Conservation (phyloP, 2,888 invertebrate genomes). For the Rhamphomyia laevipes region DNA sequence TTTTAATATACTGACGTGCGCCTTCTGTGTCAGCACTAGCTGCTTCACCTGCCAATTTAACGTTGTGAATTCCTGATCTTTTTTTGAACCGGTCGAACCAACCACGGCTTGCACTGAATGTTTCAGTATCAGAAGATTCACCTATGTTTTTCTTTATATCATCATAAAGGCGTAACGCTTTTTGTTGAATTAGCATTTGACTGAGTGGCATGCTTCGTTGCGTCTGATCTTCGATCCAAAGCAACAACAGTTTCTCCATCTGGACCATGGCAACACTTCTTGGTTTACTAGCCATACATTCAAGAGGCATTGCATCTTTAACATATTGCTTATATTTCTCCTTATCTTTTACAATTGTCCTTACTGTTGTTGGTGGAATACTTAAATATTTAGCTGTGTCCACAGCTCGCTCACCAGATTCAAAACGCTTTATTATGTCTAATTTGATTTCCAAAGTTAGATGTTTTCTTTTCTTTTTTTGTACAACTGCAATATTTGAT, state of each 20-base stretch:
- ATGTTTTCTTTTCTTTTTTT: no score
- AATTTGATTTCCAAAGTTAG: no score
- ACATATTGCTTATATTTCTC: no score
- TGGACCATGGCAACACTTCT: background rate
- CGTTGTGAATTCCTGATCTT: slow-evolving; percentile 11
- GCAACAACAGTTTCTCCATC: background rate
- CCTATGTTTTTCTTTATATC: background rate
- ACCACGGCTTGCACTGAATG: slow-evolving; percentile 12
- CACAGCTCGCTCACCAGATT: no score
- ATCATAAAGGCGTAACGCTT: background rate
- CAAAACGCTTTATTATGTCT: no score
- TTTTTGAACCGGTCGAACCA: slow-evolving; percentile 16
- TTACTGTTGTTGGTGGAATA: background rate
- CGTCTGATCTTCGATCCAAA: background rate
- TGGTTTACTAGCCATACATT: no score
- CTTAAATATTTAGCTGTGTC: no score
- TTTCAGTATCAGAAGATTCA: no score
- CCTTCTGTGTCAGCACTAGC: slow-evolving; percentile 11
- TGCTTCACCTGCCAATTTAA: slow-evolving; percentile 10
- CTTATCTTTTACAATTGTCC: no score
- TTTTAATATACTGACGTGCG: no score
- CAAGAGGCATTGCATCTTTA: no score
- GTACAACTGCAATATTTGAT: no score
- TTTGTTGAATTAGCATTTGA: background rate
- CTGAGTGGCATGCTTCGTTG: background rate